Conservation (phyloP, 2,888 invertebrate genomes). For the Drosophila pseudotakahashii region DNA sequence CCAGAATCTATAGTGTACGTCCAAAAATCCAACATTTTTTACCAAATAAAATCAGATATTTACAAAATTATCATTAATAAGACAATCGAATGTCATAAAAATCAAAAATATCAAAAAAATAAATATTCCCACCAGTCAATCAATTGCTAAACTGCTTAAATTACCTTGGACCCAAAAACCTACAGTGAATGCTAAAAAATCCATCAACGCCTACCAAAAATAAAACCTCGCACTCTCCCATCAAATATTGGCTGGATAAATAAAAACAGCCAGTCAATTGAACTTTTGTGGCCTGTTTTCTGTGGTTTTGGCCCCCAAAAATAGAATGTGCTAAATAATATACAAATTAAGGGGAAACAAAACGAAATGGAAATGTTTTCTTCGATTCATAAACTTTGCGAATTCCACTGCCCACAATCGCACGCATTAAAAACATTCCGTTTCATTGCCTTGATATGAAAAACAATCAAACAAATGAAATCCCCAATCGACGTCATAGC, state of each 20-base stretch:
- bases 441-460: constrained; percentile 47
- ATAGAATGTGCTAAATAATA: constrained; percentile 46
- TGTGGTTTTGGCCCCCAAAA: constrained; percentile 48
- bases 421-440: constrained; percentile 48
- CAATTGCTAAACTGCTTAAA: neutral
- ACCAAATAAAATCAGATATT: neutral
- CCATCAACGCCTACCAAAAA: constrained; percentile 27
- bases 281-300: constrained; percentile 43
- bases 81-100: neutral
- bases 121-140: neutral
- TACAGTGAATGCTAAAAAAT: constrained; percentile 27
- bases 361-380: constrained; percentile 53
- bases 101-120: neutral
- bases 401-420: constrained; percentile 32
- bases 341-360: constrained; percentile 18
- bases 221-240: constrained; percentile 22
- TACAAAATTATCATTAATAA: neutral
- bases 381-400: constrained; percentile 54
- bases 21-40: constrained; percentile 1
- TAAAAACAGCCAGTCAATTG: constrained; percentile 55
- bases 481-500: constrained; percentile 56
- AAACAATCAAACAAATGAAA: constrained; percentile 44
- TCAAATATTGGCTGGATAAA: constrained; percentile 44
- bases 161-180: constrained; percentile 24
- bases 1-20: neutral